Percentiles rank a stretch among this genome's conserved stretches.
Conservation (phyloP, 2,797 vertebrate species). For the Characodon lateralis region DNA sequence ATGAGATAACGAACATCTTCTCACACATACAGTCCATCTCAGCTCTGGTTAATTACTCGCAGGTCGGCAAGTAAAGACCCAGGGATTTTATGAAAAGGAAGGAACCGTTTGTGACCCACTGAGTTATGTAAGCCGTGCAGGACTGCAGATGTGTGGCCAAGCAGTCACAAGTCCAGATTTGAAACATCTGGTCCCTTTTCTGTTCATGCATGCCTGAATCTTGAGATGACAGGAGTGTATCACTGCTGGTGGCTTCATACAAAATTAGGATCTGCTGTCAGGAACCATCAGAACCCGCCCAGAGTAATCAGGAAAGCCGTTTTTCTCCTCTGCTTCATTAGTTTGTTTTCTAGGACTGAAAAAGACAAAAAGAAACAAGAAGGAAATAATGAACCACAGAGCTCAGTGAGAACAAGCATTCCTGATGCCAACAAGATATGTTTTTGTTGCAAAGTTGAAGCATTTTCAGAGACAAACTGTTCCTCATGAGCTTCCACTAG, state of each 20-base stretch:
- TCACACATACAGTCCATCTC: too few species aligned
- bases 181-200: slow-evolving; percentile 3
- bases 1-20: too few species aligned
- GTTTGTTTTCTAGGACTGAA: slow-evolving; percentile 4
- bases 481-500: too few species aligned
- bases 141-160: too few species aligned
- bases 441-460: not conserved
- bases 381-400: slow-evolving; percentile 4
- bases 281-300: slow-evolving; percentile 34
- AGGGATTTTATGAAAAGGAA: too few species aligned
- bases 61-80: too few species aligned
- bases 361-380: not conserved
- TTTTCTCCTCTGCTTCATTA: slow-evolving; percentile 43
- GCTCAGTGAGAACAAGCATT: not conserved
- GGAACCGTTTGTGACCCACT: too few species aligned
- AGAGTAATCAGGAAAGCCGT: slow-evolving; percentile 13
- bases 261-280: slow-evolving; percentile 42
- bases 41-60: too few species aligned
- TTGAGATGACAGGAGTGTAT: not conserved
- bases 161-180: not conserved
- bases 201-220: not conserved
- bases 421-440: not conserved
- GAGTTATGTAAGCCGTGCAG: too few species aligned
- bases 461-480: not conserved
- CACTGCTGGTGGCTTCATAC: slow-evolving; percentile 26